Evolutionary conservation across 2,113 vertebrate genomes (phyloP).

Genomic region (Chloropsis hardwickii): DNA sequence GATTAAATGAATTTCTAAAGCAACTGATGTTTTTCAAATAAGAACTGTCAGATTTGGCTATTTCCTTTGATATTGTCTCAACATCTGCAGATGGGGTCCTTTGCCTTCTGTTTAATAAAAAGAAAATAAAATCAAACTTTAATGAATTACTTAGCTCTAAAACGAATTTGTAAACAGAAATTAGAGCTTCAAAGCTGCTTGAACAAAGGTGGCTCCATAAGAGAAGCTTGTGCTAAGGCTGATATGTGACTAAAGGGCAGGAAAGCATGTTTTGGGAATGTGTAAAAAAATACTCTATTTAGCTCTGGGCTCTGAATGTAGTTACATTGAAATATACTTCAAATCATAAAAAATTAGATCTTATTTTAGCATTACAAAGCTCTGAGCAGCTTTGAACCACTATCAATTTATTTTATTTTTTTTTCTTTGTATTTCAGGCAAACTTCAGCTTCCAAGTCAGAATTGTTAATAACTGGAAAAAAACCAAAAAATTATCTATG

Average conservation of each 20-base stretch:
- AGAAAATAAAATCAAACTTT: not conserved
- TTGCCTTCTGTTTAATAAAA: not conserved
- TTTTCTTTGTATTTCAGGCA: not conserved
- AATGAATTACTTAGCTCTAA: not conserved
- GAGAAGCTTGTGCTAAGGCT: not conserved
- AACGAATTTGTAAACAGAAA: not conserved
- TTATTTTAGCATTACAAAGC: not conserved
- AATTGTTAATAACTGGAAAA: not conserved
- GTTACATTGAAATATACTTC: not conserved
- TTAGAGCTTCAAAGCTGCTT: not conserved
- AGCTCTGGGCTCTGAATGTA: not conserved
- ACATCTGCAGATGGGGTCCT: not conserved
- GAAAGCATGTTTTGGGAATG: not conserved
- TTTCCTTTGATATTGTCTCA: not conserved
- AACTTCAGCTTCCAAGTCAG: not conserved
- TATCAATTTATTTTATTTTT: not conserved
- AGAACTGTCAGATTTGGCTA: not conserved
- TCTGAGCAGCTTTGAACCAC: not conserved
- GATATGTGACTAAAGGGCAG: not conserved
- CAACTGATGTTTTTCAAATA: not conserved
- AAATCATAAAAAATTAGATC: not conserved
- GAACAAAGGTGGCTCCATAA: not conserved
- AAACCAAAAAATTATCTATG: fast-evolving
- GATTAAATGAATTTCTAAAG: not conserved
- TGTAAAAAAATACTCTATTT: not conserved